Conservation (phyloP, 1,140 invertebrate species). For the Hylaeus anthracinus region DNA sequence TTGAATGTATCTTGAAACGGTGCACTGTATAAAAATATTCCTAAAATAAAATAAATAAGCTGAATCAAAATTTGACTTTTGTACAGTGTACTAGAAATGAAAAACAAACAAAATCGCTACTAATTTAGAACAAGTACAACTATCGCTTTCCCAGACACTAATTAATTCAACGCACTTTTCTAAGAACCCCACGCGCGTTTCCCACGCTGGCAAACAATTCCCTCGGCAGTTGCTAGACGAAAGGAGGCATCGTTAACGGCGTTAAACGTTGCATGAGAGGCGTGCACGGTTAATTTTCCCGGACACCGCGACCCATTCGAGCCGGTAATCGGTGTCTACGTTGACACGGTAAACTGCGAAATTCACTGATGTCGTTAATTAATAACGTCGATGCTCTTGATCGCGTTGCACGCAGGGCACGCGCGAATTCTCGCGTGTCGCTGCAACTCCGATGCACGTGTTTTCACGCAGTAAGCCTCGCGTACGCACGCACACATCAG, state of each 20-base stretch:
- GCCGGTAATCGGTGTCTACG: neutral
- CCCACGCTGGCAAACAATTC: conserved; percentile 4
- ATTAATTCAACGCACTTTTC: neutral
- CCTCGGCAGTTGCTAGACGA: neutral
- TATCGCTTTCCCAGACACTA: neutral
- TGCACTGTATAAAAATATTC: too few relatives aligned
- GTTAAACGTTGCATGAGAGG: neutral
- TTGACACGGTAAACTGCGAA: conserved; percentile 3
- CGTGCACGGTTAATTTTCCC: conserved; percentile 4
- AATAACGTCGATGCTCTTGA: conserved; percentile 43
- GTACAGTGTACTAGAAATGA: too few relatives aligned
- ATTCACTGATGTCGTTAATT: conserved; percentile 47
- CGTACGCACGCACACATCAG: neutral
- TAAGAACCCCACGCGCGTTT: neutral
- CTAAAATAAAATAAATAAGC: too few relatives aligned
- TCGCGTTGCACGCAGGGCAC: conserved; percentile 18
- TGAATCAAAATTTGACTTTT: too few relatives aligned
- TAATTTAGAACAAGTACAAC: too few relatives aligned
- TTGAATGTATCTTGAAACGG: too few relatives aligned
- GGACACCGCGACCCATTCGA: neutral
- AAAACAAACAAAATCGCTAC: too few relatives aligned
- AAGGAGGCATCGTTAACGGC: neutral
- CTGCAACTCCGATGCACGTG: conserved; percentile 1
- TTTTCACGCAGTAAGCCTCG: conserved; percentile 12
- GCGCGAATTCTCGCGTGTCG: neutral